Evolutionary conservation across 2,113 vertebrate species (phyloP).

Genomic region (Callionymus lyra): DNA sequence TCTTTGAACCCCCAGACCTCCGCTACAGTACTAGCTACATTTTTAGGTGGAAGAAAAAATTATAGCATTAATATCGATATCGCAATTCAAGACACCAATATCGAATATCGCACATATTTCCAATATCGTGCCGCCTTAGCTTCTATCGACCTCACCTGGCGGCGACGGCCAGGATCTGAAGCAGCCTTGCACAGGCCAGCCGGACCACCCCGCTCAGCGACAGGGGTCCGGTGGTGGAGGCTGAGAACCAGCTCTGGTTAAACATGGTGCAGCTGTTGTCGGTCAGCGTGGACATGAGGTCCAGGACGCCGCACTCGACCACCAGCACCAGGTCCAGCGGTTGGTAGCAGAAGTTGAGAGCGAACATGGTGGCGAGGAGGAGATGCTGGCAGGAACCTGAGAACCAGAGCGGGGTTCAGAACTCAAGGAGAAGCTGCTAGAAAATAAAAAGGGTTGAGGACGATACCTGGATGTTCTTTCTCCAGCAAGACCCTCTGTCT

Average conservation of each 20-base stretch:
- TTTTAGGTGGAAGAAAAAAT: no score
- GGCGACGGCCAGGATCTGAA: constrained; percentile 70
- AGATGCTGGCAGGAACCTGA: constrained; percentile 69
- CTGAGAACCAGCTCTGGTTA: constrained; percentile 69
- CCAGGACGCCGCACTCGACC: constrained; percentile 64
- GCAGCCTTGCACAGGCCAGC: constrained; percentile 62
- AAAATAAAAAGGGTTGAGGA: not conserved
- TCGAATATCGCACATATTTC: no score
- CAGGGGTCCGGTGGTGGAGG: constrained; percentile 55
- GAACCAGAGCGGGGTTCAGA: constrained; percentile 4
- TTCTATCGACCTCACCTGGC: constrained; percentile 51
- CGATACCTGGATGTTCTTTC: constrained; percentile 58
- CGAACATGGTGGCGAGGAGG: constrained; percentile 70
- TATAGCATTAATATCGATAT: no score
- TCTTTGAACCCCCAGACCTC: no score
- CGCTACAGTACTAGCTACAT: not conserved
- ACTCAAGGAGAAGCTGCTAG: not conserved
- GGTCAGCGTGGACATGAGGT: constrained; percentile 64
- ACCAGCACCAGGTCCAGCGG: constrained; percentile 67
- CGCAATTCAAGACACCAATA: no score
- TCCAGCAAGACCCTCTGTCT: constrained; percentile 57
- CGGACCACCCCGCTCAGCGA: constrained; percentile 60
- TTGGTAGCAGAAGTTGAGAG: constrained; percentile 69
- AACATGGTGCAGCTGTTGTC: constrained; percentile 67
- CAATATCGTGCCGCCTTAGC: no score